phyloP scores from a whole-genome alignment of 2,888 invertebrate species.

The Miltochrista miniata region DNA sequence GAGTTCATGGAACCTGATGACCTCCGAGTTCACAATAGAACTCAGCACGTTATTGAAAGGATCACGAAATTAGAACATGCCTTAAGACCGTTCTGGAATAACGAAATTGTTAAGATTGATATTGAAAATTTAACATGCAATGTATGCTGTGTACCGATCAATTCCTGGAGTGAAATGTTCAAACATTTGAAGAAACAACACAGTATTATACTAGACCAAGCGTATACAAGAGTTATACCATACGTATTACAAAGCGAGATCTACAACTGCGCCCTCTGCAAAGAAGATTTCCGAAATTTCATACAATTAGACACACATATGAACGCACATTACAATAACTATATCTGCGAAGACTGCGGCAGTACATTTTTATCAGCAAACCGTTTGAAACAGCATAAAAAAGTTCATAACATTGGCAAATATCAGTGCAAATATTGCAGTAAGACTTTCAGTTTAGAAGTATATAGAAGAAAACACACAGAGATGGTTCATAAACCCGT shows the following conservation, averaged over 20 bases:
- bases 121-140: constrained; percentile 51
- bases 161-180: constrained; percentile 57
- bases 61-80: constrained; percentile 42
- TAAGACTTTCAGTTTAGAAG: constrained; percentile 65
- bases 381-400: constrained; percentile 58
- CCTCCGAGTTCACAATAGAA: constrained; percentile 48
- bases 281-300: constrained; percentile 42
- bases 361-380: constrained; percentile 49
- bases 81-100: constrained; percentile 52
- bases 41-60: constrained; percentile 40
- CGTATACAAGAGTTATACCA: constrained; percentile 53
- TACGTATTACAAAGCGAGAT: constrained; percentile 40
- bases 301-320: constrained; percentile 59
- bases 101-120: constrained; percentile 61
- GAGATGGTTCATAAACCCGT: constrained; percentile 44
- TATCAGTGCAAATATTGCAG: constrained; percentile 69
- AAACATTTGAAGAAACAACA: constrained; percentile 51
- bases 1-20: constrained; percentile 49
- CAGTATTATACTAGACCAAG: constrained; percentile 41
- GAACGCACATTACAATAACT: constrained; percentile 65
- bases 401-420: constrained; percentile 66
- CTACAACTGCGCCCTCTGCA: constrained; percentile 55
- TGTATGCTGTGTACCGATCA: constrained; percentile 36
- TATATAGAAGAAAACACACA: constrained; percentile 55
- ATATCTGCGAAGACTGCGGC: constrained; percentile 62